Evolutionary conservation across 1,140 invertebrate genomes (phyloP), one percentile per base, ranked within the genome.

Genomic region (Pseudomyrmex pallidus): DNA sequence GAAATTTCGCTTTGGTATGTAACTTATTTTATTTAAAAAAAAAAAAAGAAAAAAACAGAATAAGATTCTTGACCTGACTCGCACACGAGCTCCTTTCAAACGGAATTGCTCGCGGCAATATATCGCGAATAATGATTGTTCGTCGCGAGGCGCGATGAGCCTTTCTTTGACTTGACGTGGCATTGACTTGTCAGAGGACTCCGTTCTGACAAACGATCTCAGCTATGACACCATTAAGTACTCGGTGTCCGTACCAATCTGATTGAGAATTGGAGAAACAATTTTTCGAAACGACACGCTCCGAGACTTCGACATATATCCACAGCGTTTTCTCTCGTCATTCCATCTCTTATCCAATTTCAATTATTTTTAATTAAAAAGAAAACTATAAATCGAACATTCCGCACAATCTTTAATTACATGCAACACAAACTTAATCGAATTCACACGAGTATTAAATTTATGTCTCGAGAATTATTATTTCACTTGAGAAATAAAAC

Each of bases 171-270:
- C 83, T 87, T 87, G 76, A 77, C 74, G 73, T 59, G 87, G 84
- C 87, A 89, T 89, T 86, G 84, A 88, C 87, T 86, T 62, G 87
- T 84, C 87, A 52, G 76, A 64, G 44, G 82, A 80, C 76, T 87
- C 86, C 86, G 82, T 88, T 77, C 74, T 88, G 86, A 88, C 87
- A 88, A 88, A 88, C 83, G 86, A 88, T 88, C 86, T 59, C 74
- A 22, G 25, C 66, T 61, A 25, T 46, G 85, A 82, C 73, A 59
- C 86, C 85, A 87, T 87, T 87, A 87, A 83, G 72, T 61, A 56
- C 54, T 52, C 50, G n/a, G n/a, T n/a, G 46, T 48, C 22, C 54
- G 25, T 46, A 57, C 54, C 46, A 35, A 59, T 59, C 25, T 61
- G 54, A 72, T 46, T 46, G 54, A 80, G 76, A 78, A 48, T 25